A percentile compares a stretch with the other conserved stretches of the same genome.
Conservation (phyloP, 2,888 invertebrate species). For the Cheilosia pagana region DNA sequence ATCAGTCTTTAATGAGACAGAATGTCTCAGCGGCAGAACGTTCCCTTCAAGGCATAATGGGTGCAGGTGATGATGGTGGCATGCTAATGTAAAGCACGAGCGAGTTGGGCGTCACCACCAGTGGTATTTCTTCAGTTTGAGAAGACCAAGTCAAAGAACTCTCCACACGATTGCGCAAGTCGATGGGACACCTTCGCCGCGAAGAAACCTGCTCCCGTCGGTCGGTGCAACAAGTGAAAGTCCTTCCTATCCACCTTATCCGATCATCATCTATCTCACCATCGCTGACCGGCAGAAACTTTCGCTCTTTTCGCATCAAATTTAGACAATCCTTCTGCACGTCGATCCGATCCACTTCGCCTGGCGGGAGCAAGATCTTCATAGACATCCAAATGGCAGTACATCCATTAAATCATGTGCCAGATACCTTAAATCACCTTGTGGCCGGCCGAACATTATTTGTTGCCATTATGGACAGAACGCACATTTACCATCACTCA, state of each 20-base stretch:
- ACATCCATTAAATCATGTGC: constrained; percentile 45
- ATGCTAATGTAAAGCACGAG: too few relatives aligned
- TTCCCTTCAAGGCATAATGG: constrained; percentile 24
- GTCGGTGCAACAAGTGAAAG: constrained; percentile 62
- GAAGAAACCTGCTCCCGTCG: constrained; percentile 37
- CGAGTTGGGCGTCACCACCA: background rate
- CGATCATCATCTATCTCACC: constrained; percentile 42
- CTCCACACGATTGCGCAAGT: constrained; percentile 24
- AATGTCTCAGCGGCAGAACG: constrained; percentile 25
- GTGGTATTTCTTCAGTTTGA: background rate
- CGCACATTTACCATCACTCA: constrained; percentile 72
- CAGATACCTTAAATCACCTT: constrained; percentile 69
- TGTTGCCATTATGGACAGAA: constrained; percentile 53
- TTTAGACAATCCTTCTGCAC: constrained; percentile 58
- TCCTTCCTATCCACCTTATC: constrained; percentile 67
- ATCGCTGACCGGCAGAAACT: constrained; percentile 34
- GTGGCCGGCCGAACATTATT: constrained; percentile 54
- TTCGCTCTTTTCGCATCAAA: constrained; percentile 71
- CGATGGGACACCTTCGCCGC: constrained; percentile 20
- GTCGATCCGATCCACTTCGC: constrained; percentile 4
- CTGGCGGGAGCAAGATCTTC: constrained; percentile 2
- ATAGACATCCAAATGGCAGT: background rate
- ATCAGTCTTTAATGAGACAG: constrained; percentile 41
- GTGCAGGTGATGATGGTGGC: too few relatives aligned
- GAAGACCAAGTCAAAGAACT: constrained; percentile 32